Evolutionary conservation across 2,797 vertebrate species (phyloP).

Genomic region (Poecile montanus): DNA sequence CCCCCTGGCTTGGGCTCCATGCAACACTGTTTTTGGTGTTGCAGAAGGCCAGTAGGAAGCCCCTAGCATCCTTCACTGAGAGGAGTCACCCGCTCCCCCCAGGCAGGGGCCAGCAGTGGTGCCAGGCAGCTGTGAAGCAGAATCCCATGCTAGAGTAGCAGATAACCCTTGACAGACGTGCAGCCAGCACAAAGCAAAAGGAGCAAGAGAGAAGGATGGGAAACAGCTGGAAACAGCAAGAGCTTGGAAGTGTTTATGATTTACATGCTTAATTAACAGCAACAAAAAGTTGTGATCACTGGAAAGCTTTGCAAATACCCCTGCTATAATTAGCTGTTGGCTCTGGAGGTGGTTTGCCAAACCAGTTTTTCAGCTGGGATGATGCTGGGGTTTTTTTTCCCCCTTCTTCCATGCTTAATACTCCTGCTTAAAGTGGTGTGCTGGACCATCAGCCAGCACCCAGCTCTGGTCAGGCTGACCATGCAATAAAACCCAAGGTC

Average conservation of each 20-base stretch:
- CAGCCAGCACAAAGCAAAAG: neutral
- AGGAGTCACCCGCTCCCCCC: neutral
- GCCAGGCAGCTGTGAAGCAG: neutral
- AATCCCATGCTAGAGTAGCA: neutral
- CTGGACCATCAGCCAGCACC: neutral
- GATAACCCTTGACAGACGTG: neutral
- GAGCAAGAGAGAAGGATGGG: neutral
- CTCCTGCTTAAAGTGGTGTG: neutral
- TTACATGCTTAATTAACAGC: neutral
- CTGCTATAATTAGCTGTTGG: neutral
- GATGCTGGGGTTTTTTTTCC: neutral
- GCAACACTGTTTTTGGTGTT: neutral
- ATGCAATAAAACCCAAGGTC: neutral
- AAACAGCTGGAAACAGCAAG: conserved; percentile 14
- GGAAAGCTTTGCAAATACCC: neutral
- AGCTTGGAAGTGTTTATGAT: neutral
- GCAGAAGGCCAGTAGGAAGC: neutral
- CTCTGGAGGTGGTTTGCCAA: neutral
- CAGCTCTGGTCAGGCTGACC: neutral
- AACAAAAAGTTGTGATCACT: neutral
- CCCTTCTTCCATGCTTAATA: neutral
- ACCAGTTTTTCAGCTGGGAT: neutral
- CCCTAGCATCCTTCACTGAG: neutral
- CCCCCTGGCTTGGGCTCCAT: neutral
- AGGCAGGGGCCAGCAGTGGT: neutral